phyloP scores from a whole-genome alignment of 2,888 invertebrate genomes.

The Philopedon plagiatum region DNA sequence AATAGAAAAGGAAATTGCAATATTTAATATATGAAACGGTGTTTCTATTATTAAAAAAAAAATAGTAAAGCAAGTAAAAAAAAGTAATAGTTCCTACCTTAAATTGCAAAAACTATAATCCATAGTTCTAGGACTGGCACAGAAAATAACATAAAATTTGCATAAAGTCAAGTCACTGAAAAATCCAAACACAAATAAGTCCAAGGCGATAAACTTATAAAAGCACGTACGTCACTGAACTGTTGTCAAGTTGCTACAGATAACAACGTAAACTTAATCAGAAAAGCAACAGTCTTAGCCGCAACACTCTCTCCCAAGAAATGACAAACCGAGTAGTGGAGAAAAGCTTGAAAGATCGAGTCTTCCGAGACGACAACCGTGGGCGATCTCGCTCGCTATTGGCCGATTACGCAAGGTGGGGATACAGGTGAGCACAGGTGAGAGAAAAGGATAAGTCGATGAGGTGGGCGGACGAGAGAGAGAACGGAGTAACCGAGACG shows the following conservation, averaged over 20 bases:
- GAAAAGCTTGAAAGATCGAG: conserved; percentile 62
- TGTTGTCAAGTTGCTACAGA: conserved; percentile 12
- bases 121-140: conserved; percentile 33
- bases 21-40: too few species aligned
- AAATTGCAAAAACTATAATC: conserved; percentile 36
- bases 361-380: conserved; percentile 54
- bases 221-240: conserved; percentile 18
- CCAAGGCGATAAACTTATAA: conserved; percentile 8
- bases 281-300: conserved; percentile 5
- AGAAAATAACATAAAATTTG: conserved; percentile 5
- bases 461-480: conserved; percentile 31
- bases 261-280: conserved; percentile 15
- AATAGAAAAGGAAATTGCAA: too few species aligned
- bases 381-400: conserved; percentile 57
- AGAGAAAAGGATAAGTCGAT: conserved; percentile 40
- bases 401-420: conserved; percentile 61
- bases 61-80: too few species aligned
- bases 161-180: conserved; percentile 21
- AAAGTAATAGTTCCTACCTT: conserved; percentile 21
- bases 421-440: conserved; percentile 63
- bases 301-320: conserved; percentile 47
- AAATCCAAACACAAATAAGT: conserved; percentile 21
- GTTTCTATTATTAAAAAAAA: too few species aligned
- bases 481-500: conserved; percentile 29
- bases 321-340: conserved; percentile 60